These are phyloP conservation scores for Burhinus bistriatus DNA, from an alignment of 2,113 vertebrate species.

Conservation along the genomic window DNA sequence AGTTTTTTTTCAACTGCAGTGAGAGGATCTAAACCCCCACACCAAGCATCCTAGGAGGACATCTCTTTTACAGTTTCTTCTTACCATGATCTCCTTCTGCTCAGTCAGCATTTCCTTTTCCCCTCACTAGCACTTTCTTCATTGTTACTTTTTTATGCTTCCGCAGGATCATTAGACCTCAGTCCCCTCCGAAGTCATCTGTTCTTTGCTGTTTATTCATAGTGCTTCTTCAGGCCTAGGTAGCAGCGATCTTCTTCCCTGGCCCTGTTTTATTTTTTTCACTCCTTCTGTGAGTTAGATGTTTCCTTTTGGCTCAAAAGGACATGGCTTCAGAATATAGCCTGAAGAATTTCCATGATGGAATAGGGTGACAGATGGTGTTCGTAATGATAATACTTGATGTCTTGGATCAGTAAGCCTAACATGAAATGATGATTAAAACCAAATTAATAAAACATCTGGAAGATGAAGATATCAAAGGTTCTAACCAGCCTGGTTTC, in stretches of 20 bases:
- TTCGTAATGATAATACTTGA: slow-evolving; percentile 40
- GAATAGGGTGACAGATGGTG: slow-evolving; percentile 40
- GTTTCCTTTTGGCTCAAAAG: slow-evolving; percentile 7
- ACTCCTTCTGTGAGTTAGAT: not conserved
- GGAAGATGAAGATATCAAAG: slow-evolving; percentile 60
- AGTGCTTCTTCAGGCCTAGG: not conserved
- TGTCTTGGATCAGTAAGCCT: slow-evolving; percentile 43
- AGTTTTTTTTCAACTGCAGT: not conserved
- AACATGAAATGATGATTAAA: slow-evolving; percentile 48
- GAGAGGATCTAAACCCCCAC: not conserved
- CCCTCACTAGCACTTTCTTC: not conserved
- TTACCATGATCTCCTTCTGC: slow-evolving; percentile 4
- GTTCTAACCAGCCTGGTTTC: slow-evolving; percentile 35
- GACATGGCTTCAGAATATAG: slow-evolving; percentile 24
- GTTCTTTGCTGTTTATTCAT: not conserved
- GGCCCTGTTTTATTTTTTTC: not conserved
- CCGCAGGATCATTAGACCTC: not conserved
- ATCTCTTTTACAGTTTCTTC: not conserved
- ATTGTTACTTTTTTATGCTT: slow-evolving; percentile 20
- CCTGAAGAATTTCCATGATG: slow-evolving; percentile 29
- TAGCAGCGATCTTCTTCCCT: not conserved
- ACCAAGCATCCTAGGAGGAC: not conserved
- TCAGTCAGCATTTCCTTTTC: slow-evolving; percentile 58
- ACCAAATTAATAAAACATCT: slow-evolving; percentile 64
- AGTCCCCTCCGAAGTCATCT: not conserved